Conservation (phyloP, 2,888 invertebrate genomes). For the Nemoura dubitans region DNA sequence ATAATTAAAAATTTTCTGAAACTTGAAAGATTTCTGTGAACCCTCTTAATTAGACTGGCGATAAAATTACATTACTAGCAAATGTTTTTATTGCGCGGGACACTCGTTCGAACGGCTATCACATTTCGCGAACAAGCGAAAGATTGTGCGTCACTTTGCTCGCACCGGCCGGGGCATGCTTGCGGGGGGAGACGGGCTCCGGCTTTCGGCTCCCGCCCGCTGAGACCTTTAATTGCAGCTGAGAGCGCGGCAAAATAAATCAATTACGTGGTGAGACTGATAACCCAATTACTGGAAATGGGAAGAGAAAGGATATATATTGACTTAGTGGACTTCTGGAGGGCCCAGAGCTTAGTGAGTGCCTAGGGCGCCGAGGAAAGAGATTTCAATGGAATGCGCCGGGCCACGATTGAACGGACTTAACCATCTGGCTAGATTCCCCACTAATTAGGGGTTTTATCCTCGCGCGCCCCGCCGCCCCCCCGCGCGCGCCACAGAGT, state of each 20-base stretch:
- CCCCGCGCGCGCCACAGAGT: background rate
- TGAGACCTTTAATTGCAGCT: conserved; percentile 44
- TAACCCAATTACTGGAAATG: conserved; percentile 47
- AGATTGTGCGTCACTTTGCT: conserved; percentile 18
- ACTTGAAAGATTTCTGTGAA: background rate
- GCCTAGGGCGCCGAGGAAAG: background rate
- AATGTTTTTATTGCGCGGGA: background rate
- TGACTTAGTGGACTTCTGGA: conserved; percentile 34
- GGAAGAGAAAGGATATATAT: conserved; percentile 25
- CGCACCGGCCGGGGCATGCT: background rate
- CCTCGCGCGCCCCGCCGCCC: background rate
- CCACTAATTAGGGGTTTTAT: conserved; percentile 25
- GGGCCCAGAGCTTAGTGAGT: background rate
- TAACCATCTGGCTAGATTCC: conserved; percentile 28
- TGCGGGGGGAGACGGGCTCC: no score
- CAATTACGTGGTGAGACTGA: conserved; percentile 48
- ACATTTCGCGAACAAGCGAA: conserved; percentile 24
- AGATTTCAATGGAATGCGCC: conserved; percentile 25
- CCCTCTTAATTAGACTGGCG: background rate
- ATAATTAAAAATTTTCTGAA: background rate
- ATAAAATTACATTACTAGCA: background rate
- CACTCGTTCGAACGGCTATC: background rate
- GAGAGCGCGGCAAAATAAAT: conserved; percentile 46
- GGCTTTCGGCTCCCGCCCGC: background rate
- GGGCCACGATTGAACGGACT: conserved; percentile 17